A percentile compares a stretch with the other conserved stretches of the same genome.
Evolutionary conservation across 1,140 invertebrate genomes (phyloP).

Genomic region (Brevipalpus yothersi): DNA sequence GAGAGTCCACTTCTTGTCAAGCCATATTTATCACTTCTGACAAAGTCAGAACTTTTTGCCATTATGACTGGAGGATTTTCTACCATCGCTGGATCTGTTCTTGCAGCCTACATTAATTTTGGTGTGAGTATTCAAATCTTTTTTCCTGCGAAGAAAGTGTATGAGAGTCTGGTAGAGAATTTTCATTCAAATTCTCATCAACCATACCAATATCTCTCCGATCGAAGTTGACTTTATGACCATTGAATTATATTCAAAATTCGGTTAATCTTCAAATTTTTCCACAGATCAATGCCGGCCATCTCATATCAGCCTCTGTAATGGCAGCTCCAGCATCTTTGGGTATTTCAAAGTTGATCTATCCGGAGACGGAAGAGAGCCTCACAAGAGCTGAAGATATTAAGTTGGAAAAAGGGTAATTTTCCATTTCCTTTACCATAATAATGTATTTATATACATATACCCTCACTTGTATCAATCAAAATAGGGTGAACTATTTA

Average conservation of each 20-base stretch:
- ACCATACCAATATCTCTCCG: background rate
- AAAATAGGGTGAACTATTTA: background rate
- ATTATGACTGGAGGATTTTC: conserved; percentile 82
- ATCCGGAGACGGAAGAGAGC: conserved; percentile 59
- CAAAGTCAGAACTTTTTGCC: conserved; percentile 68
- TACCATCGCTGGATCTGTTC: conserved; percentile 71
- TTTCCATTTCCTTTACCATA: too few relatives aligned
- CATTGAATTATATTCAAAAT: too few relatives aligned
- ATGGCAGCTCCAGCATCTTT: conserved; percentile 85
- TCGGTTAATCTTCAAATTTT: background rate
- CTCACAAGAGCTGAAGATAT: conserved; percentile 37
- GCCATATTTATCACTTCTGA: conserved; percentile 55
- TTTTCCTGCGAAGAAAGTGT: conserved; percentile 23
- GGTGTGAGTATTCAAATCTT: conserved; percentile 35
- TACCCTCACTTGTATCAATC: background rate
- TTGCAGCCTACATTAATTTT: conserved; percentile 73
- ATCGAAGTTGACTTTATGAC: too few relatives aligned
- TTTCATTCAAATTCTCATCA: background rate
- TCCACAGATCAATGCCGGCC: conserved; percentile 21
- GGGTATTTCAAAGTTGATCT: conserved; percentile 62
- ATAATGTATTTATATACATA: background rate
- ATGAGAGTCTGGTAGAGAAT: background rate
- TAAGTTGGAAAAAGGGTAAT: conserved; percentile 17
- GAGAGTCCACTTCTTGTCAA: conserved; percentile 69
- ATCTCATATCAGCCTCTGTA: conserved; percentile 55